Base-by-base conservation (phyloP, 2,888 invertebrate genomes). In the Coleophora deauratella region DNA sequence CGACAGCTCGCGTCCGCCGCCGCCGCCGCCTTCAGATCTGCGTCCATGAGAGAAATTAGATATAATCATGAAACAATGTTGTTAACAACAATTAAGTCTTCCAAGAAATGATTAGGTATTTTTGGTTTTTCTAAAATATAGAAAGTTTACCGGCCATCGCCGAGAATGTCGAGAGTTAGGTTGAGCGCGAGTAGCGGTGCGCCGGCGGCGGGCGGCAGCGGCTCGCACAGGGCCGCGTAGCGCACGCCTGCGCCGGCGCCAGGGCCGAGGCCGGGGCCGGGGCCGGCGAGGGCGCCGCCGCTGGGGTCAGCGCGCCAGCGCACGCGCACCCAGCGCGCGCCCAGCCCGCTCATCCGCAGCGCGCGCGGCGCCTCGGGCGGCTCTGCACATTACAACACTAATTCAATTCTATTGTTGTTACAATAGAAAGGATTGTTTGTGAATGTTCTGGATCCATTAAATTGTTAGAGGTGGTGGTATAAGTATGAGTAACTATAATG, bases 311-410 rank as follows among this genome's bases (percentile, higher is more conserved):
- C 49, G 12, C 74, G 79, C 91, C 91, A 91, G 15, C 76, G 66
- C 46, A 91, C 70, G 36, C 88, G 86, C 49, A 88, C 88, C 60
- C 88, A 88, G 53, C 90, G 84, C 33, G 89, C 77, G 13, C 87
- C 87, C 45, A 88, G 85, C 53, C 90, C 90, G 38, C 87, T 81
- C 41, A 90, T 81, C 49, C 87, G 87, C 38, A 90, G 59, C 21
- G 78, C 75, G n/a, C 78, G 77, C 21, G 90, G 90, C 10, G 88
- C 88, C 62, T 89, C 90, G 1, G 93, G 93, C 7, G 91, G 89
- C 60, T 93, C 93, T 87, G 21, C 21, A 21, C 21, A 6, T 21
- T 6, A 21, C 6, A 3, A 6, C 6, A 4, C 6, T 21, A 21
- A 21, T 6, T 4, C 21, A 3, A 21, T 21, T 21, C 6, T 21